Conservation (phyloP, 2,113 vertebrate species). For the Onychostoma macrolepis region DNA sequence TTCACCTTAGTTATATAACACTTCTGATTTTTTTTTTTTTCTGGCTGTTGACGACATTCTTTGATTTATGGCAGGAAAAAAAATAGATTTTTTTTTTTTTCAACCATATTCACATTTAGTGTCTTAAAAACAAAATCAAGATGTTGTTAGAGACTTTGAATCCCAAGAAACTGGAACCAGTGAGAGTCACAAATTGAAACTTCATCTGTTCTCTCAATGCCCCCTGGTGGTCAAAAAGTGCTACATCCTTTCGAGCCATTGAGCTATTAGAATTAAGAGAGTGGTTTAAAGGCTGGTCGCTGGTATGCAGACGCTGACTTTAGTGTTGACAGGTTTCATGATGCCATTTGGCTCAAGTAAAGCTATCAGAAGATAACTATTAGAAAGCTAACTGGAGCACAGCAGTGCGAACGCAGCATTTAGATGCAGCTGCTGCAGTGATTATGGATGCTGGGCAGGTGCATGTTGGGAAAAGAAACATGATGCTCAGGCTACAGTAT, state of each 20-base stretch:
- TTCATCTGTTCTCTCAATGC: neutral
- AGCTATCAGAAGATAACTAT: constrained; percentile 10
- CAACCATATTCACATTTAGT: too few species aligned
- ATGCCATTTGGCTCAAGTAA: constrained; percentile 6
- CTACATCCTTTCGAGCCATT: neutral
- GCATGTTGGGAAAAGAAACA: constrained; percentile 11
- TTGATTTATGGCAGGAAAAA: too few species aligned
- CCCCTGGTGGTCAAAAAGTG: neutral
- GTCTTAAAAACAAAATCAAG: too few species aligned
- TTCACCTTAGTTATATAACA: too few species aligned
- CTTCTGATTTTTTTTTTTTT: too few species aligned
- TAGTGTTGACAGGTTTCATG: constrained; percentile 21
- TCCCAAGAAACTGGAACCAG: neutral
- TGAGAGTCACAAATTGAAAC: neutral
- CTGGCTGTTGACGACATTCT: too few species aligned
- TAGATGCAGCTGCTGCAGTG: neutral
- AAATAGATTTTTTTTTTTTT: too few species aligned
- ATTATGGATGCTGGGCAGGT: neutral
- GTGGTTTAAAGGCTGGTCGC: neutral
- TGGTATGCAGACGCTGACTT: neutral
- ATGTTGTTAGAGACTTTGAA: neutral
- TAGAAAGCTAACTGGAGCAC: constrained; percentile 18
- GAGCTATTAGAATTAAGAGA: neutral
- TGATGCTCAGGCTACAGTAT: constrained; percentile 10
- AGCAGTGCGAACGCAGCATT: constrained; percentile 3